Conservation (phyloP, 1,140 invertebrate genomes). For the Lepidotrigona ventralis region DNA sequence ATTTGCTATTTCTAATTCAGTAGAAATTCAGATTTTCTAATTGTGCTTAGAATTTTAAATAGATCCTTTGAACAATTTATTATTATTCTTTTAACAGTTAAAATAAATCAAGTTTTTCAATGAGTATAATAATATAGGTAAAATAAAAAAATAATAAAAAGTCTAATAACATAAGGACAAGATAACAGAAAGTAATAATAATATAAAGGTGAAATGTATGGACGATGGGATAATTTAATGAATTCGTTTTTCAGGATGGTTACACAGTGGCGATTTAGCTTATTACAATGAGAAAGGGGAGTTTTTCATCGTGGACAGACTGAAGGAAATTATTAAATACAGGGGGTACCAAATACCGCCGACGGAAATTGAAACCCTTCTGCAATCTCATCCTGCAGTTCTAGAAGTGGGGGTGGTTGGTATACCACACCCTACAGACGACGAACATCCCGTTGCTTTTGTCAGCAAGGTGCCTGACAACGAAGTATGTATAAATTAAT, state of each 20-base stretch:
- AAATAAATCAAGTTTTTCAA: too few species aligned
- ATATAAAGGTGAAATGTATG: not conserved
- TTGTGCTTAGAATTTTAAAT: not conserved
- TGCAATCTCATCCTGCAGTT: slow-evolving; percentile 81
- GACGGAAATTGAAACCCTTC: slow-evolving; percentile 82
- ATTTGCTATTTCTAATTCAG: not conserved
- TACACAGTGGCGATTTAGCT: slow-evolving; percentile 82
- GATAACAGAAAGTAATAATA: not conserved
- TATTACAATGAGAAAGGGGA: slow-evolving; percentile 79
- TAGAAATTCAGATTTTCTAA: too few species aligned
- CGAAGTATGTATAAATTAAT: slow-evolving; percentile 41
- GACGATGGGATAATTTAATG: not conserved
- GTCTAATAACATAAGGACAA: not conserved
- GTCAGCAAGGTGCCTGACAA: slow-evolving; percentile 65
- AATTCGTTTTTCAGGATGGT: slow-evolving; percentile 77
- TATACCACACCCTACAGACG: slow-evolving; percentile 78
- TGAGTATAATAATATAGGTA: too few species aligned
- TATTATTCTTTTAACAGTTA: too few species aligned
- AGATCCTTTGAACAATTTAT: not conserved
- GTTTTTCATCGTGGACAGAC: slow-evolving; percentile 81
- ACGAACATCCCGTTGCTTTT: slow-evolving; percentile 82
- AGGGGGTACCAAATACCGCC: slow-evolving; percentile 82
- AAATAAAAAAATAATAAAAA: not conserved
- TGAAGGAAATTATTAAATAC: slow-evolving; percentile 84
- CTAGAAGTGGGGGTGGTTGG: slow-evolving; percentile 83